Percentiles rank a stretch among this genome's conserved stretches.
Evolutionary conservation across 2,888 invertebrate genomes (phyloP).

Genomic region (Drosophila ezoana): DNA sequence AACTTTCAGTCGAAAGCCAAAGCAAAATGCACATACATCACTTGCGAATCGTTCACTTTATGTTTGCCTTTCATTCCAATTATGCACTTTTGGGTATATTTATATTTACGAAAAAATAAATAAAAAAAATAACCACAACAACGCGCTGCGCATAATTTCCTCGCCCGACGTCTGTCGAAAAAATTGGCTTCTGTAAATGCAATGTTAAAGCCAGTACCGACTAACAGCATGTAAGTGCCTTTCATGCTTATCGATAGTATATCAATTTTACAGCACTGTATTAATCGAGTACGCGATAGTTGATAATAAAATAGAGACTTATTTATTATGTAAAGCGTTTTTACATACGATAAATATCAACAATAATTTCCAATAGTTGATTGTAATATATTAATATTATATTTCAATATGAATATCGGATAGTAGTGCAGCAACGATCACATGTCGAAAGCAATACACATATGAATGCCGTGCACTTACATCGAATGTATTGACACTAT

Average conservation of each 20-base stretch:
- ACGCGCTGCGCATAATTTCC: constrained; percentile 72
- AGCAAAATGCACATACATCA: constrained; percentile 45
- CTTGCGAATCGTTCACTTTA: constrained; percentile 32
- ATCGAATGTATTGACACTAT: not conserved
- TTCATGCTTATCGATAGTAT: constrained; percentile 28
- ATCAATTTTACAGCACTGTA: not conserved
- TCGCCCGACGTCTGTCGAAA: constrained; percentile 49
- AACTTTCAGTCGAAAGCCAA: constrained; percentile 47
- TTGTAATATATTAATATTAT: too few relatives aligned
- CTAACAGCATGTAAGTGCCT: constrained; percentile 3
- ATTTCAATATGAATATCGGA: too few relatives aligned
- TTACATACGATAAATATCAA: not conserved
- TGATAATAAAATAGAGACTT: not conserved
- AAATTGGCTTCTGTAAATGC: constrained; percentile 41
- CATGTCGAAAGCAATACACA: not conserved
- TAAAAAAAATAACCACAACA: constrained; percentile 68
- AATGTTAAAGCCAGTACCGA: constrained; percentile 21
- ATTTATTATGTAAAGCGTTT: too few relatives aligned
- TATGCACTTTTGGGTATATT: constrained; percentile 44
- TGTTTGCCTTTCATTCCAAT: constrained; percentile 53
- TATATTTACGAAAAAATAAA: constrained; percentile 72
- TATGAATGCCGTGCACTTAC: not conserved
- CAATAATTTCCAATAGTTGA: not conserved
- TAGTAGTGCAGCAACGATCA: too few relatives aligned
- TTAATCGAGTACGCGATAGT: not conserved